Evolutionary conservation across 1,140 invertebrate species (phyloP).

Genomic region (Marisa cornuarietis): DNA sequence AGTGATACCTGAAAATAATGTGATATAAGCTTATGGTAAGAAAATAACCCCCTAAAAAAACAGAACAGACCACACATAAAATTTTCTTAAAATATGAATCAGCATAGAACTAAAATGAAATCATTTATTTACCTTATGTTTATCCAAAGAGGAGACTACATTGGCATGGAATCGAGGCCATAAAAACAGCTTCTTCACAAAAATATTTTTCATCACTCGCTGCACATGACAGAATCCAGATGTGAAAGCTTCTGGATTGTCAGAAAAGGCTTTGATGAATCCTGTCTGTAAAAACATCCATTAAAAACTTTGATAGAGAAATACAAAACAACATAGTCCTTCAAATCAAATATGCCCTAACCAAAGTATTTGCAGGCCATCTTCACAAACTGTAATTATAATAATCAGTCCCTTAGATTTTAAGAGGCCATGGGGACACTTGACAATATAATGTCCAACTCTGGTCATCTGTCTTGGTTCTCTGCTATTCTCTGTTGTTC

Average conservation of each 20-base stretch:
- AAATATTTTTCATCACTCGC: constrained; percentile 90
- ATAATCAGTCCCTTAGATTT: not conserved
- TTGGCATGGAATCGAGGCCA: constrained; percentile 87
- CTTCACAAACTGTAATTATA: not conserved
- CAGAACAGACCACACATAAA: too few species aligned
- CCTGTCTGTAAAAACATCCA: constrained; percentile 76
- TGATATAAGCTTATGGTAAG: too few species aligned
- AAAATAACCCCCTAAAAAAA: too few species aligned
- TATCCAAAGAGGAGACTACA: constrained; percentile 71
- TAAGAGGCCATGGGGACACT: too few species aligned
- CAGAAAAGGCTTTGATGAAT: constrained; percentile 95
- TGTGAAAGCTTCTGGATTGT: constrained; percentile 84
- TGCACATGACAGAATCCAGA: constrained; percentile 89
- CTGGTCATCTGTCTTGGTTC: too few species aligned
- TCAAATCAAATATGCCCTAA: not conserved
- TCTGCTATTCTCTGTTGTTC: too few species aligned
- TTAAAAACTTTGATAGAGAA: constrained; percentile 4
- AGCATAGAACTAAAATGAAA: too few species aligned
- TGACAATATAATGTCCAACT: too few species aligned
- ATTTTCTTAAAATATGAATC: too few species aligned
- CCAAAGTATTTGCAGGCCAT: not conserved
- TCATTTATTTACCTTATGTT: constrained; percentile 63
- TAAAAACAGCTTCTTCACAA: constrained; percentile 88
- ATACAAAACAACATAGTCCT: not conserved
- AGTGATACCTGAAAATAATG: too few species aligned